Evolutionary conservation across 1,140 invertebrate species (phyloP), one percentile per base, ranked within the genome.

Genomic region (Megathymus violae): DNA sequence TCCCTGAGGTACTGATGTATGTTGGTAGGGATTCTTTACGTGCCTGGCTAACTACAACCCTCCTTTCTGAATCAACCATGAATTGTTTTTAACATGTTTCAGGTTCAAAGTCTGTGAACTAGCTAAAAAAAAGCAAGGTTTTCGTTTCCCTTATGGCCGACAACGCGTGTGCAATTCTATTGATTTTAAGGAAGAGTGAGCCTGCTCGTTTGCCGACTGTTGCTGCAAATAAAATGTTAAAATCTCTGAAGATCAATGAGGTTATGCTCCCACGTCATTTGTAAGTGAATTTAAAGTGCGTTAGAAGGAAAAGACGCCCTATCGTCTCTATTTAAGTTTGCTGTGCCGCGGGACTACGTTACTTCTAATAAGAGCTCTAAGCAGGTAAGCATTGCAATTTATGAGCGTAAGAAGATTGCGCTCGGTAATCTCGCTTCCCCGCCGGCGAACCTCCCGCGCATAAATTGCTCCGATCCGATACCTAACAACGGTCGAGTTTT

Each of bases 381-480:
- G 64, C 63, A 67, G 66, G 66, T 70, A 48, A 58, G 69, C 67
- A 73, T 74, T 74, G 69, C 78, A 86, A 88, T 88, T 88, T 88
- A 88, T 85, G 80, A 70, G 52, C 44, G 52, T 81, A 82, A 84
- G 78, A 66, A 85, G 82, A 85, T 88, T 88, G 82, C 70, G 67
- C 67, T 64, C 69, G 60, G 74, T 78, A 81, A 79, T 77, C 74
- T 79, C 50, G 69, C 67, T 27, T 65, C 40, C 54, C 71, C 77
- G 64, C 63, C 64, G 72, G 67, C 67, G 47, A 31, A 47, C 44
- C 51, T 22, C 25, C 38, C 10, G 50, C 43, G 47, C 67, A 71
- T 74, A 77, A 76, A 78, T 79, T 67, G 71, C 64, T 31, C 10
- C n/a, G n/a, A 43, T 58, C 58, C 62, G 48, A 71, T 66, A 59